Base-by-base conservation (phyloP, 2,888 invertebrate genomes). In the Horisme vitalbata region DNA sequence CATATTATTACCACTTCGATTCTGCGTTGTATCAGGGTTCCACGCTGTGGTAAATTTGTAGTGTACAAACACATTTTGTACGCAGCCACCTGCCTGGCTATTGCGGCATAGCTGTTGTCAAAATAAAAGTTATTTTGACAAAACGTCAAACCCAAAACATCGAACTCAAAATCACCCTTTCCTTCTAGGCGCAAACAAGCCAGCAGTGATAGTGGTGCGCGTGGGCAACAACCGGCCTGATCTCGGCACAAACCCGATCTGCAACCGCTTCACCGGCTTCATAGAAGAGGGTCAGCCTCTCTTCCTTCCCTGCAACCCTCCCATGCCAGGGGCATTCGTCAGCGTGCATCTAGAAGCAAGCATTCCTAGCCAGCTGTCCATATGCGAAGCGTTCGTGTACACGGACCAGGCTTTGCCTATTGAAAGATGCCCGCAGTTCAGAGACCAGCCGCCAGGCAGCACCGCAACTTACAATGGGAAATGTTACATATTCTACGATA, bases 261-360 rank as follows among this genome's bases (percentile, higher is more conserved):
- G 97, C 86, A 97, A 97, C 84, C 92, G 96, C 3, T 97, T 96
- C 83, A 95, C 94, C 4, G 97, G 97, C 1, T 93, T 93, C 51
- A 83, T 96, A 7, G 96, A 97, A 73, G 97, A 97, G 75, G 97
- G 97, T 0, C 95, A 97, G 68, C 97, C 97, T 0, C 90, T 97
- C 4, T 97, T 97, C 84, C 83, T 97, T 36, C 97, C 97, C 0
- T 97, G 97, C 87, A 97, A 97, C 81, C 97, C 97, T 1, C 97
- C 97, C 0, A 97, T 97, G 96, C 96, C 97, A 0, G 97, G 97
- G 0, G 97, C 97, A 5, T 97, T 97, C 78, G 97, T 97, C 52
- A 96, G 96, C 61, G 96, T 97, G 0, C 97, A 97, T 71, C 78
- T 97, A 44, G 97, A 97, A 84, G 93, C 94, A 0, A 91, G 93